Percentiles rank a stretch among this genome's conserved stretches.
Evolutionary conservation across 2,797 vertebrate genomes (phyloP).

Genomic region (Sebastes itinus): DNA sequence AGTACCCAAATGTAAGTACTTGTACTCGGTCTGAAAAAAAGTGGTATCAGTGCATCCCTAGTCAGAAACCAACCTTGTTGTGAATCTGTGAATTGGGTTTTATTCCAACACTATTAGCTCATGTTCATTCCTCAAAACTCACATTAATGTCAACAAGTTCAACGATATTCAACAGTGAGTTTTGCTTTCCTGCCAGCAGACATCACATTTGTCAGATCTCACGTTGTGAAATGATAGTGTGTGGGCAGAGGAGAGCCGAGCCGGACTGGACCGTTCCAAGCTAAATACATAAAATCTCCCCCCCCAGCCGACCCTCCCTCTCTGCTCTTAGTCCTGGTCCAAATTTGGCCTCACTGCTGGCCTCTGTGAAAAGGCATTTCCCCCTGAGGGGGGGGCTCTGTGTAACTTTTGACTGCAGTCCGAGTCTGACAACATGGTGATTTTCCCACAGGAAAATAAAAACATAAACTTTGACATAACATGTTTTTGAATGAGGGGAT

Average conservation of each 20-base stretch:
- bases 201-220: constrained; percentile 21
- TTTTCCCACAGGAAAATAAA: constrained; percentile 76
- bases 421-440: constrained; percentile 41
- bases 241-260: not conserved
- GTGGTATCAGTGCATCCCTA: too few species aligned
- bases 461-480: constrained; percentile 64
- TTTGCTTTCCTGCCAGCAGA: constrained; percentile 5
- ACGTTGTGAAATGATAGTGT: constrained; percentile 9
- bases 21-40: too few species aligned
- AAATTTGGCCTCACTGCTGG: constrained; percentile 61
- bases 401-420: constrained; percentile 27
- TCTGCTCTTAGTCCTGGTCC: constrained; percentile 42
- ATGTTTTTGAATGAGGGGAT: constrained; percentile 49
- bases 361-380: constrained; percentile 42
- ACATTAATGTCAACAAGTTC: not conserved
- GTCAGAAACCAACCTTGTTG: too few species aligned
- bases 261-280: constrained; percentile 11
- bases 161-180: not conserved
- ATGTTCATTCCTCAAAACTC: too few species aligned
- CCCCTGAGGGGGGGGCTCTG: constrained; percentile 9
- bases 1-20: too few species aligned
- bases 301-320: not conserved
- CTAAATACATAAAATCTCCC: constrained; percentile 32
- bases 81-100: too few species aligned
- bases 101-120: too few species aligned